Percentiles rank a stretch among this genome's conserved stretches.
phyloP scores from a whole-genome alignment of 2,113 vertebrate species.

The Macquaria australasica region DNA sequence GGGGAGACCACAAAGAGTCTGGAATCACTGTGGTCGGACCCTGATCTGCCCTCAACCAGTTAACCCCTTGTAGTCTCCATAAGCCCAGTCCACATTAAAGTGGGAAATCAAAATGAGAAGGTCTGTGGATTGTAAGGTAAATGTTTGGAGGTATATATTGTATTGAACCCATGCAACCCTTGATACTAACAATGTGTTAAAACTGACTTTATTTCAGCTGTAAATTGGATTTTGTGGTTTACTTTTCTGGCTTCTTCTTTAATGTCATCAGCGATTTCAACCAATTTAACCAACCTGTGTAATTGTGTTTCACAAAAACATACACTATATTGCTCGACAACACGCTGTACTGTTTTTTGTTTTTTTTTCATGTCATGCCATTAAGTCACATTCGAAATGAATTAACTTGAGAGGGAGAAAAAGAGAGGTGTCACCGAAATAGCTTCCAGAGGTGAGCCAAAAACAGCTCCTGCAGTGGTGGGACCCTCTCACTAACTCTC shows the following conservation, averaged over 20 bases:
- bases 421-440: constrained; percentile 45
- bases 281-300: too few relatives aligned
- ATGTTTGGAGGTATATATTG: too few relatives aligned
- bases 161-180: background rate
- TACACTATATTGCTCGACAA: background rate
- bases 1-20: constrained; percentile 35
- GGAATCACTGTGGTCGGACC: constrained; percentile 33
- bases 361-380: background rate
- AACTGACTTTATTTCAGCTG: background rate
- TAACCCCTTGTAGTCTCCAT: background rate
- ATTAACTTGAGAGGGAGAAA: constrained; percentile 30
- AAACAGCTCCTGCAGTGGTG: constrained; percentile 25
- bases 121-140: background rate
- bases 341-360: background rate
- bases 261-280: background rate
- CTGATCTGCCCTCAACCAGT: constrained; percentile 25
- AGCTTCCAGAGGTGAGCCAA: constrained; percentile 53
- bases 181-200: too few relatives aligned
- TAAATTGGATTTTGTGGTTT: background rate
- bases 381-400: constrained; percentile 28
- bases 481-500: constrained; percentile 33
- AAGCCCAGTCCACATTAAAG: too few relatives aligned
- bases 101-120: background rate
- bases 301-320: background rate
- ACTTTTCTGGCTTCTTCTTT: background rate